Evolutionary conservation across 2,888 invertebrate species (phyloP), one percentile per base, ranked within the genome.

Genomic region (Deilephila elpenor): DNA sequence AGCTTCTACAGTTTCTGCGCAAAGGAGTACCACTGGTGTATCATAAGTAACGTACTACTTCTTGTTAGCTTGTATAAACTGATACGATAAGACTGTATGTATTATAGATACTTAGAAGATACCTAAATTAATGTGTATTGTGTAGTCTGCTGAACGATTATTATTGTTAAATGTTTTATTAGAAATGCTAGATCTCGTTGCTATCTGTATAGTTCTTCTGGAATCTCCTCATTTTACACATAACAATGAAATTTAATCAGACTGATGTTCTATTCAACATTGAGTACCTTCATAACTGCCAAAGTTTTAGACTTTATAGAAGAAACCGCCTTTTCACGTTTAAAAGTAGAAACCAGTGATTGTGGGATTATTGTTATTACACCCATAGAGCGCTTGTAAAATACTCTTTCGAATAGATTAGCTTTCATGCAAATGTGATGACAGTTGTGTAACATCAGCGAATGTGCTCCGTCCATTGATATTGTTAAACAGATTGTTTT

Each of bases 181-280:
- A 92, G 89, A 83, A 89, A 88, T 88, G 91, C 91, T 93, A 94
- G 94, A 93, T 94, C 94, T 93, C 93, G 92, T 91, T 91, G 86
- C 84, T 87, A 70, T 62, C n/a, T 73, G 70, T 73, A 60, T 73
- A 71, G n/a, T 62, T 56, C 34, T 51, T 53, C 20, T 25, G 56
- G 51, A 73, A 73, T 37, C 62, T 62, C 61, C 44, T 25, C 71
- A 6, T 70, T 61, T 56, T 61, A 61, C 77, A 75, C 80, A 80
- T 82, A 83, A 82, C 80, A 83, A 80, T 75, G 76, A 77, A 78
- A 79, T 75, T 75, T 53, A 74, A 80, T 80, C 82, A 84, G 86
- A 88, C 93, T 93, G 93, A 93, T 88, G 84, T 84, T 71, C 70
- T 71, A 62, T 73, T 56, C 61, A 44, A 73, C 37, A 85, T 85